Base-by-base conservation (phyloP, 2,113 vertebrate genomes). In the Marcusenius ussheri region DNA sequence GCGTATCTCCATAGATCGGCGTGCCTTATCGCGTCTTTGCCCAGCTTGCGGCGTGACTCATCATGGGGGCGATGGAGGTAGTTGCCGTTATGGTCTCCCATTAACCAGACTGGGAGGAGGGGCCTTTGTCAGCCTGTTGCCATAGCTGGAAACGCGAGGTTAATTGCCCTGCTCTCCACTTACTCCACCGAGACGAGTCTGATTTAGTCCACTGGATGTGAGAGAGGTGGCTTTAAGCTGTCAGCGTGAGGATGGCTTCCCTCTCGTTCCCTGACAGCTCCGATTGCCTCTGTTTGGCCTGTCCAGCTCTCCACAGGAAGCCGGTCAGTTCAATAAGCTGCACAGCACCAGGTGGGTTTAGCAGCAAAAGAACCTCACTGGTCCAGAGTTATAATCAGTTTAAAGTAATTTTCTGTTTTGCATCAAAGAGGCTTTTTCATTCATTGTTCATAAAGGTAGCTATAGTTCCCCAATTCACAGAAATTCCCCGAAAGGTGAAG, bases 131-230 rank as follows among this genome's bases (percentile, higher is more conserved):
- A 87, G 27, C 58, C 15, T 70, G 62, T 88, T 70, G 58, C 39
- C 62, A 74, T 89, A 42, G 51, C 50, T 56, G 51, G 35, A 88
- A 42, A 58, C 2, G 19, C 31, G 9, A 88, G 87, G 87, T 56
- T 58, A 88, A 88, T 89, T 77, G n/a, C 62, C 62, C 13, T 49
- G 46, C 86, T 74, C 62, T 70, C 88, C 27, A 27, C 50, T 70
- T 89, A 35, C 45, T 77, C 6, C n/a, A 66, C 46, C 11, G 49
- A 31, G 51, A 56, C 62, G 10, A 49, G 19, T 46, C n/a, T 49
- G 47, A 74, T 89, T 31, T 89, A 51, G 27, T 50, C 56, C n/a
- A 39, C 35, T 88, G 42, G 88, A 47, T n/a, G 39, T 62, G 15
- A 50, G 49, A 31, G 11, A 53, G 47, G 11, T 87, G 17, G 47